phyloP scores from a whole-genome alignment of 2,113 vertebrate species.

The Ellobius talpinus region DNA sequence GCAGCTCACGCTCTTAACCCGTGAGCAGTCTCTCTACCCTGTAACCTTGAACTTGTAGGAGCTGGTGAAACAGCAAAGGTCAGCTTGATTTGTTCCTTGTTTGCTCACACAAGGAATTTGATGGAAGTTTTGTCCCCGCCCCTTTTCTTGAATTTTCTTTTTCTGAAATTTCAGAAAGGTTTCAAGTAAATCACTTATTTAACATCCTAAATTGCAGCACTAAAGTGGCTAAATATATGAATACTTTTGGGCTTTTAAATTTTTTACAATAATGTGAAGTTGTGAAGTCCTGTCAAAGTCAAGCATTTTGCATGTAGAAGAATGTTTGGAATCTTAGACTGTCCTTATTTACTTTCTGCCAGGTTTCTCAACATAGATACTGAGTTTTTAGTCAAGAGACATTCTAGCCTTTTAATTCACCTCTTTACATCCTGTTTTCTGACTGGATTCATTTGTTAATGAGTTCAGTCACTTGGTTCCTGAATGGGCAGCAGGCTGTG shows the following conservation, averaged over 20 bases:
- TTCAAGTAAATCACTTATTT: constrained; percentile 45
- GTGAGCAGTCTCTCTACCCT: too few relatives aligned
- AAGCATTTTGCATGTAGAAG: not conserved
- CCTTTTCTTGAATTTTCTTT: constrained; percentile 25
- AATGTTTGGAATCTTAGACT: constrained; percentile 27
- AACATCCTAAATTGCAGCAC: not conserved
- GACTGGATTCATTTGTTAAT: constrained; percentile 64
- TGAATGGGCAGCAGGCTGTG: not conserved
- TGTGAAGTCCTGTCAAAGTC: not conserved
- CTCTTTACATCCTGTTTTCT: constrained; percentile 75
- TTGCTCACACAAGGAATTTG: not conserved
- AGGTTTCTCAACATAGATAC: not conserved
- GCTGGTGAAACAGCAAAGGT: not conserved
- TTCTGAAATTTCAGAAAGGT: not conserved
- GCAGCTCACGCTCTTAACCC: not conserved
- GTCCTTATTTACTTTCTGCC: not conserved
- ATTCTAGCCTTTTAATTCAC: constrained; percentile 32
- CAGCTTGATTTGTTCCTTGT: not conserved
- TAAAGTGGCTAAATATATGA: constrained; percentile 33
- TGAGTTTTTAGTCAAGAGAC: constrained; percentile 18
- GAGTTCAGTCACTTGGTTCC: constrained; percentile 9
- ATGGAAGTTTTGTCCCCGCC: not conserved
- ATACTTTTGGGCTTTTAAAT: not conserved
- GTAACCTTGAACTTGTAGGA: not conserved
- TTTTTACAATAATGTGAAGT: not conserved